These are phyloP conservation scores for Zoanthus solanderi DNA, from an alignment of 92 coral and sea anemone species.

Conservation along the genomic window DNA sequence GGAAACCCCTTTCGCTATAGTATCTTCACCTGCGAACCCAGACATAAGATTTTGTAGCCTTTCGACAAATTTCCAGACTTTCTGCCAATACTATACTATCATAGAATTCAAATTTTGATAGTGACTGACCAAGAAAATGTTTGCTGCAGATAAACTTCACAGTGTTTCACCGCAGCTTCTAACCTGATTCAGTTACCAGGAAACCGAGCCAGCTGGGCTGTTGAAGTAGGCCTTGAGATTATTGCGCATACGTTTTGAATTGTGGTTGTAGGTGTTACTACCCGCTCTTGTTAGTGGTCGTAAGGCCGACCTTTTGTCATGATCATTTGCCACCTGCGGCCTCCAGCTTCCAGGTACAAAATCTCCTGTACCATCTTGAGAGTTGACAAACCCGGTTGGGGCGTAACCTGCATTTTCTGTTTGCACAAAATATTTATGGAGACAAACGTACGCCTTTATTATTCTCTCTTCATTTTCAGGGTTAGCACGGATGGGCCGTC, in stretches of 20 bases:
- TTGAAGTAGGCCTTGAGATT: slow-evolving; percentile 27
- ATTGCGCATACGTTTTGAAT: slow-evolving; percentile 4
- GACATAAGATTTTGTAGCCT: too few relatives aligned
- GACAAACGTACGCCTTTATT: slow-evolving; percentile 37
- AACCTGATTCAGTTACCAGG: slow-evolving; percentile 43
- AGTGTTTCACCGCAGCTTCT: slow-evolving; percentile 40
- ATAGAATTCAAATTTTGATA: too few relatives aligned
- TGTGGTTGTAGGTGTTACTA: slow-evolving; percentile 18
- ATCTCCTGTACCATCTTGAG: slow-evolving; percentile 41
- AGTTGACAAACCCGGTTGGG: slow-evolving; percentile 50
- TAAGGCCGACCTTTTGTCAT: slow-evolving; percentile 8
- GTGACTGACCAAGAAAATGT: too few relatives aligned
- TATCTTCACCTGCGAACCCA: too few relatives aligned
- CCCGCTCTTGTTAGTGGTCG: slow-evolving; percentile 25
- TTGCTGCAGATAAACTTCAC: neutral
- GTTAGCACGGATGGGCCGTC: slow-evolving; percentile 18
- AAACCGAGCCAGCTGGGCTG: slow-evolving; percentile 37
- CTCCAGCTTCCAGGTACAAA: slow-evolving; percentile 52
- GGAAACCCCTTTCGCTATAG: too few relatives aligned
- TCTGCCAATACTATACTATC: too few relatives aligned
- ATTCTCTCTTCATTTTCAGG: slow-evolving; percentile 36
- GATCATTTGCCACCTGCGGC: neutral
- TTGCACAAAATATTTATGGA: slow-evolving; percentile 43
- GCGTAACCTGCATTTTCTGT: slow-evolving; percentile 38
- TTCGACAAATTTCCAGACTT: too few relatives aligned